Evolutionary conservation across 2,888 invertebrate genomes (phyloP).

Genomic region (Cantharis rustica): DNA sequence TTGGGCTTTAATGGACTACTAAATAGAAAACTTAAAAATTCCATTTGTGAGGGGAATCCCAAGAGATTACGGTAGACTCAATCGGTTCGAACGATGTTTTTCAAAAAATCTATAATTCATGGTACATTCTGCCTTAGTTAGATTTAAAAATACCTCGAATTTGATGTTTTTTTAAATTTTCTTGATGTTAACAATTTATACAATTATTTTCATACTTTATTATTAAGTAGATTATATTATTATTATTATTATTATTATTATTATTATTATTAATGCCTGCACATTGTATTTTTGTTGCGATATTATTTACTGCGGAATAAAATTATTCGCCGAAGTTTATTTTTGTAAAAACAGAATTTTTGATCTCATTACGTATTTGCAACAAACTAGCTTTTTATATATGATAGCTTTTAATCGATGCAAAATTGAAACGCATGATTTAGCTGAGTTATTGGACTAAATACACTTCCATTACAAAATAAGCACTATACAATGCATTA

Average conservation of each 20-base stretch:
- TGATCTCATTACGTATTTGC: constrained; percentile 16
- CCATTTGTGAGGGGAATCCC: neutral
- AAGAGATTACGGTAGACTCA: neutral
- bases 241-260: constrained; percentile 33
- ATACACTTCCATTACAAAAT: neutral
- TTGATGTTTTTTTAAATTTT: constrained; percentile 31
- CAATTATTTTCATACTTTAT: constrained; percentile 27
- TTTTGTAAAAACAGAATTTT: neutral
- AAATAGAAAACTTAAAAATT: neutral
- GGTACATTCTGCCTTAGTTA: constrained; percentile 23
- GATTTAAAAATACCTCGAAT: constrained; percentile 25
- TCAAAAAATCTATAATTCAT: constrained; percentile 21
- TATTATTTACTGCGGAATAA: constrained; percentile 12
- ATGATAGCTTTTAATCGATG: constrained; percentile 37
- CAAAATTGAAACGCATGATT: constrained; percentile 35
- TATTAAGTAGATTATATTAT: neutral
- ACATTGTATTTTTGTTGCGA: constrained; percentile 36
- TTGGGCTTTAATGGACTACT: neutral
- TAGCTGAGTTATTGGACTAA: constrained; percentile 22
- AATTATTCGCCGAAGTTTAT: neutral
- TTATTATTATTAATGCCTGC: constrained; percentile 37
- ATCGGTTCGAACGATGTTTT: neutral
- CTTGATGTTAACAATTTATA: constrained; percentile 30
- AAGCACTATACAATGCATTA: neutral
- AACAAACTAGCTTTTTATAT: constrained; percentile 27